Conservation (phyloP, 2,888 invertebrate species). For the Stegana nigrithorax region DNA sequence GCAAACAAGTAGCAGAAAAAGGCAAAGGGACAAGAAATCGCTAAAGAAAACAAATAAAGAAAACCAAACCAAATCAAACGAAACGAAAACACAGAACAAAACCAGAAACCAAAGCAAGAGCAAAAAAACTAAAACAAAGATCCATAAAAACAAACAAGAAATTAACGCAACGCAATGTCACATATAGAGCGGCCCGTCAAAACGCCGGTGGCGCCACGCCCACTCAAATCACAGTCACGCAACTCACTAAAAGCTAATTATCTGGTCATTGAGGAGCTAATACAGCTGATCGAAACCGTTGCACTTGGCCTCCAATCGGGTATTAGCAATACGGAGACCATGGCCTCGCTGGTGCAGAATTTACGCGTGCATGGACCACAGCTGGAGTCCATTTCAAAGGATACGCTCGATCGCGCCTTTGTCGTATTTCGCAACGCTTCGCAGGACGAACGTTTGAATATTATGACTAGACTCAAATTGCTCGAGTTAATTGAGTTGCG, state of each 20-base stretch:
- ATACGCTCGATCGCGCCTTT: constrained; percentile 86
- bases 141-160: constrained; percentile 15
- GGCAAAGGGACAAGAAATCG: too few relatives aligned
- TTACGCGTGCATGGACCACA: constrained; percentile 84
- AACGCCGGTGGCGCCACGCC: constrained; percentile 81
- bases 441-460: constrained; percentile 86
- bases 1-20: too few relatives aligned
- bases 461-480: constrained; percentile 86
- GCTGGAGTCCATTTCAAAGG: constrained; percentile 85
- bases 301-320: constrained; percentile 82
- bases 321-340: constrained; percentile 77
- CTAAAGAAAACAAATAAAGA: constrained; percentile 35
- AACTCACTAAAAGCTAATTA: constrained; percentile 64
- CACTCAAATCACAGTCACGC: constrained; percentile 75
- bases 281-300: constrained; percentile 85
- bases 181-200: constrained; percentile 79
- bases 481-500: constrained; percentile 93
- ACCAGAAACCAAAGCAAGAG: not conserved
- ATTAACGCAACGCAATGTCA: constrained; percentile 56
- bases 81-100: constrained; percentile 25
- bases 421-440: constrained; percentile 90
- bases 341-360: constrained; percentile 83
- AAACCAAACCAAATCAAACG: constrained; percentile 37
- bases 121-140: constrained; percentile 12
- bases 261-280: constrained; percentile 80